Evolutionary conservation across 2,888 invertebrate species (phyloP), one percentile per base, ranked within the genome.

Genomic region (Chydorus sphaericus): DNA sequence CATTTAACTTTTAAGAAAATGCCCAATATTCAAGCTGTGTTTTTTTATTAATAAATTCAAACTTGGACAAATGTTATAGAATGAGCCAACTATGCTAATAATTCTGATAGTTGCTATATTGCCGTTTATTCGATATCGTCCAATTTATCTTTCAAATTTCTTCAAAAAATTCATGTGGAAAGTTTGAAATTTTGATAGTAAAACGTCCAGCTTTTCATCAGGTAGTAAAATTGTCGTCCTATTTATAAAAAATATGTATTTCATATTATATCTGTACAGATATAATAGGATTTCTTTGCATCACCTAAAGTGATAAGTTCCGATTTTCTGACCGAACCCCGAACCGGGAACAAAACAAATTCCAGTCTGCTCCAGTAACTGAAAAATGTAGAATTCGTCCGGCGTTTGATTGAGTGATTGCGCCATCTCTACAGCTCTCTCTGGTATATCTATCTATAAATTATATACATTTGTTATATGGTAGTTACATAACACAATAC

Each of bases 271-370:
- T n/a, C n/a, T n/a, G n/a, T n/a, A n/a, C n/a, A n/a, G n/a, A n/a
- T n/a, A n/a, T n/a, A n/a, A n/a, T n/a, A n/a, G n/a, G n/a, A n/a
- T 0, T 26, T 16, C 14, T 1, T 16, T 48, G 2, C 28, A 18
- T 59, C 65, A 78, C 78, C 79, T 75, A 77, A 97, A 97, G 73
- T 99, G 98, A 73, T 79, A 86, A 1, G 97, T 97, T 62, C 91
- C 93, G 0, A 87, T 85, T 59, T 73, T 74, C 72, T 99, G 98
- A 0, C 96, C 94, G 71, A 99, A 99, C 26, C 98, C 98, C 59
- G 85, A 82, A 48, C 96, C 97, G 14, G 91, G 82, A 33, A 89
- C 92, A 54, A 98, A 82, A 74, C 97, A 98, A 68, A 98, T 87
- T 26, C 94, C 94, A 23, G 74, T 73, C 51, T 57, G 56, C 73